Percentiles rank a stretch among this genome's conserved stretches.
phyloP scores from a whole-genome alignment of 1,140 invertebrate genomes.

The Tyrophagus putrescentiae region DNA sequence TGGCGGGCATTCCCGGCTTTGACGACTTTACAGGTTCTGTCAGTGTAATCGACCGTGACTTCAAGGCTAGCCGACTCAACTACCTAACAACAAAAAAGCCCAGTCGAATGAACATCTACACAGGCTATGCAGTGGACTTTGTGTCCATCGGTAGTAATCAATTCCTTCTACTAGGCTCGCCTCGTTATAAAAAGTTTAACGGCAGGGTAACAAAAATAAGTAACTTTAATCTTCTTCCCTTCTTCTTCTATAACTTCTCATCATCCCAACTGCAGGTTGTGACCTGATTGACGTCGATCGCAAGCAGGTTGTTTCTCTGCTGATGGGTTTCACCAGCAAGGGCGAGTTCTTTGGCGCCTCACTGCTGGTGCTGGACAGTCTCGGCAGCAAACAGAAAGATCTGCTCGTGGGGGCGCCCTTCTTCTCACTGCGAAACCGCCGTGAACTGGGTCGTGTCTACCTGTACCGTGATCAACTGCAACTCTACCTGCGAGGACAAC shows the following conservation, averaged over 20 bases:
- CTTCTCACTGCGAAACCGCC: not conserved
- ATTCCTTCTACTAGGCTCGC: no score
- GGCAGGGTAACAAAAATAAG: slow-evolving; percentile 5
- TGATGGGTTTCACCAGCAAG: slow-evolving; percentile 9
- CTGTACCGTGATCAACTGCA: not conserved
- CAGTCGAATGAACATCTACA: no score
- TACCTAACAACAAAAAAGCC: no score
- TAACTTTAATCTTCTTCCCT: no score
- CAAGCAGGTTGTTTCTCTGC: not conserved
- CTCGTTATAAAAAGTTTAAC: slow-evolving; percentile 10
- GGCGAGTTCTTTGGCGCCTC: slow-evolving; percentile 16
- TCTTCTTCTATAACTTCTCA: not conserved
- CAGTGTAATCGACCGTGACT: not conserved
- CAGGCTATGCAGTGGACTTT: no score
- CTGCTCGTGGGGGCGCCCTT: slow-evolving; percentile 10
- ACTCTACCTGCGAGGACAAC: not conserved
- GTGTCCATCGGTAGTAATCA: no score
- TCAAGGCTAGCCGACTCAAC: no score
- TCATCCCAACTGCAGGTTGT: not conserved
- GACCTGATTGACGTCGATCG: not conserved
- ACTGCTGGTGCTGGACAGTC: not conserved
- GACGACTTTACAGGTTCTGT: slow-evolving; percentile 2
- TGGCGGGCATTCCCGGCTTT: not conserved
- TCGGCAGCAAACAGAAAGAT: not conserved
- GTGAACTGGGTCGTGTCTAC: slow-evolving; percentile 12